Evolutionary conservation across 2,113 vertebrate genomes (phyloP).

Genomic region (Grus americana): DNA sequence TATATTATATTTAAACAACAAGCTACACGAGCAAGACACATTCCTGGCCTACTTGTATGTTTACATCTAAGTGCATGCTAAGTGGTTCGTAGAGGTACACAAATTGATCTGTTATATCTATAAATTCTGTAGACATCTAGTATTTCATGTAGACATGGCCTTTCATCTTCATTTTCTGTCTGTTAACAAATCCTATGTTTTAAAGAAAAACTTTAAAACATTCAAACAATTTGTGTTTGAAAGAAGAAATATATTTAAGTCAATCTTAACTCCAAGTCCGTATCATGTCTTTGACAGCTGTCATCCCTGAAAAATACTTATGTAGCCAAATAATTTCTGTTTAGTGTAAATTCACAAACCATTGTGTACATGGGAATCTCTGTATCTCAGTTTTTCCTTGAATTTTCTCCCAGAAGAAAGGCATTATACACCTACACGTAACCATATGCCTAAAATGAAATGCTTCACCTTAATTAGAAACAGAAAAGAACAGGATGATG

Average conservation of each 20-base stretch:
- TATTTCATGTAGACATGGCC: not conserved
- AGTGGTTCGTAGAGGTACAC: not conserved
- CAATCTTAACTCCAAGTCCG: not conserved
- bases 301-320: not conserved
- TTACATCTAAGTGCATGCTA: not conserved
- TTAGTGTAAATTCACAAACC: not conserved
- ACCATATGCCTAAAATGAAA: not conserved
- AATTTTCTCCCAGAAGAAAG: not conserved
- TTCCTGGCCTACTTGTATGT: not conserved
- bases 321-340: not conserved
- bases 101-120: not conserved
- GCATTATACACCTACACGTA: not conserved
- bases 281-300: not conserved
- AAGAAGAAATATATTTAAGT: not conserved
- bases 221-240: not conserved
- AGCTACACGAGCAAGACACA: not conserved
- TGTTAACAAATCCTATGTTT: not conserved
- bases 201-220: not conserved
- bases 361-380: not conserved
- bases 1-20: not conserved
- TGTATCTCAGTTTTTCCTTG: not conserved
- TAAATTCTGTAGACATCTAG: not conserved
- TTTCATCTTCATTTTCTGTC: not conserved
- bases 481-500: not conserved
- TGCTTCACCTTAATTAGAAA: not conserved